phyloP scores from a whole-genome alignment of 2,113 vertebrate species.

The Strigops habroptila region DNA sequence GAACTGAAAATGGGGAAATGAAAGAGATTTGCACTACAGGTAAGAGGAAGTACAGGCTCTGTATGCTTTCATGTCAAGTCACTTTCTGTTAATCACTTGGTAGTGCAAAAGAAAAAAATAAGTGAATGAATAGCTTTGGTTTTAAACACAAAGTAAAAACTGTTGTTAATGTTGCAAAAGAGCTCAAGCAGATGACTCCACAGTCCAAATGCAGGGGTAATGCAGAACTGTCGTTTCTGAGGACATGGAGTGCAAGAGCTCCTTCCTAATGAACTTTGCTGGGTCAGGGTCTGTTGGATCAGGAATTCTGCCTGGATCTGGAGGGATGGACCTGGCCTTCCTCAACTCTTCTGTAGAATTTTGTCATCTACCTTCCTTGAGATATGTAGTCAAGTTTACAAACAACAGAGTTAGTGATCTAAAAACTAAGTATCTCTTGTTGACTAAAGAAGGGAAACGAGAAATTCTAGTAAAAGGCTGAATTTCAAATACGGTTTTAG shows the following conservation, averaged over 20 bases:
- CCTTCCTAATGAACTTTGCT: not conserved
- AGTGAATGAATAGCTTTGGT: not conserved
- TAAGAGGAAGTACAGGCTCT: not conserved
- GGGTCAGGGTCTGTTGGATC: not conserved
- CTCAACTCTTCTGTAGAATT: not conserved
- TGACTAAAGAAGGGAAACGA: not conserved
- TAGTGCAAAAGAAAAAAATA: not conserved
- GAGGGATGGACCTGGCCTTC: not conserved
- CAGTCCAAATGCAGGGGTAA: fast-evolving
- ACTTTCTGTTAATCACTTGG: not conserved
- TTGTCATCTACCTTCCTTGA: not conserved
- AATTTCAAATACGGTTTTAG: not conserved
- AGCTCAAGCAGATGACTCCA: not conserved
- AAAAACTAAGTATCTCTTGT: not conserved
- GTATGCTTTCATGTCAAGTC: not conserved
- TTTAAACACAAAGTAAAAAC: not conserved
- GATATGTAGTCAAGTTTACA: not conserved
- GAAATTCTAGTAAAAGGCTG: not conserved
- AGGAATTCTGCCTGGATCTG: not conserved
- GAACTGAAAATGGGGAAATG: not conserved
- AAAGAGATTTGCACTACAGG: not conserved
- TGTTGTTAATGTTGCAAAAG: not conserved
- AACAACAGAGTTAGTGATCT: not conserved
- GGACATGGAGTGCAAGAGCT: not conserved
- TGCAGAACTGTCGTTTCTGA: not conserved